Base-by-base conservation (phyloP, 2,113 vertebrate genomes). In the Prunella fulvescens region DNA sequence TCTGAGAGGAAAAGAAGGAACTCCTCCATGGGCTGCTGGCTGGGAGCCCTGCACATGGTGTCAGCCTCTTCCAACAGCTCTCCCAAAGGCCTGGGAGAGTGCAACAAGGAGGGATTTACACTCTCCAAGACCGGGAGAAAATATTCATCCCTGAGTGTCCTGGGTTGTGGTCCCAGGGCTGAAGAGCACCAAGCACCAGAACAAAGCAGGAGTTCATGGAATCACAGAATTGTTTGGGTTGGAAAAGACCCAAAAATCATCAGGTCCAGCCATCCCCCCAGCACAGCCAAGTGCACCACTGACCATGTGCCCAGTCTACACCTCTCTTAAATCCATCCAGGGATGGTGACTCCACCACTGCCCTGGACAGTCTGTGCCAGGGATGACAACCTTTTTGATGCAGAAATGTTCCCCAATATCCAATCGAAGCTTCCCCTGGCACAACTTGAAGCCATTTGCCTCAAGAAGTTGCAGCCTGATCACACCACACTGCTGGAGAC, bases 31-130 rank as follows among this genome's bases (percentile, higher is more conserved):
- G 40, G 16, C 22, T 44, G 23, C 58, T 44, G 45, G 20, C 11
- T 1, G 5, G 31, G 54, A 48, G 14, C 44, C 28, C 69, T 57
- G 57, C 56, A 25, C 25, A 5, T 2, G 1, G 1, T 19, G 25
- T 12, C 77, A 77, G 50, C 45, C 44, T 76, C 82, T 76, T 39
- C 79, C 65, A 70, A 5, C 67, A 69, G 18, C 50, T 60, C 29
- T 24, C 40, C 29, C 25, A 14, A 23, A 44, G 9, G 15, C 33
- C 24, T 42, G 17, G 33, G 70, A 19, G 14, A 48, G 42, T 18
- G 45, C 26, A 56, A 40, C 13, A 62, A 58, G 29, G 35, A 83
- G 35, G 10, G 16, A 24, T 54, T 23, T 64, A 23, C 23, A 7
- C 22, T 37, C 39, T n/a, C 17, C 5, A 12, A n/a, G 57, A 25